These are phyloP conservation scores for cat (Felis catus) DNA, from an alignment of 2,113 vertebrate species.

Conservation along the genomic window F.catus_Fca126_mat1.0 CM031411.1:22382501-22383000, in stretches of 20 bases:
- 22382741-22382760: conserved; percentile 12
- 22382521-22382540: conserved; percentile 68
- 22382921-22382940: neutral
- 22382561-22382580: conserved; percentile 52
- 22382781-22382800: conserved; percentile 19
- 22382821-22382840: neutral
- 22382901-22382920: neutral
- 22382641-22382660: neutral
- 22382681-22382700: conserved; percentile 19
- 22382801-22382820: neutral
- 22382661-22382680: conserved; percentile 10
- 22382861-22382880: neutral
- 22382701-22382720: conserved; percentile 23
- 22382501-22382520: conserved; percentile 57
- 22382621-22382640: conserved; percentile 43
- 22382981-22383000: neutral
- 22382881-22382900: conserved; percentile 13
- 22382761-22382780: conserved; percentile 10
- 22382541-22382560: conserved; percentile 45
- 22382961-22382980: neutral
- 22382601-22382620: conserved; percentile 43
- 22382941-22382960: neutral
- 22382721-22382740: neutral
- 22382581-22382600: conserved; percentile 7
- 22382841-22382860: neutral